Evolutionary conservation across 2,113 vertebrate species (phyloP).

Genomic region (Micromys minutus): DNA sequence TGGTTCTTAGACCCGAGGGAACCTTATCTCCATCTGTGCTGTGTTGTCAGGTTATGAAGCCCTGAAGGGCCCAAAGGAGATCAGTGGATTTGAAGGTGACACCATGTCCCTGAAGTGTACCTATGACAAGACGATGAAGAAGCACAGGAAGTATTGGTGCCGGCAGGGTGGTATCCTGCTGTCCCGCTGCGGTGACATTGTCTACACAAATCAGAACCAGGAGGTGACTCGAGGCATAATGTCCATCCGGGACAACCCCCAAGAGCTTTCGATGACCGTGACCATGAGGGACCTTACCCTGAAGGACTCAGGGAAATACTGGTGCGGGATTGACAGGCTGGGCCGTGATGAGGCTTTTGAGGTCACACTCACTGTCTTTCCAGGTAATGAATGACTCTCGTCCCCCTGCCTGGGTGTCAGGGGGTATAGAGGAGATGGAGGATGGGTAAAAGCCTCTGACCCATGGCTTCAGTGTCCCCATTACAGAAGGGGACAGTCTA

Average conservation of each 20-base stretch:
- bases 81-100: constrained; percentile 55
- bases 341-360: accelerated
- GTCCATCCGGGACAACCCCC: constrained; percentile 62
- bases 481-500: not conserved
- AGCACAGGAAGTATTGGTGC: constrained; percentile 72
- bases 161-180: accelerated
- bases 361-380: constrained; percentile 51
- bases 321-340: constrained; percentile 53
- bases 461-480: not conserved
- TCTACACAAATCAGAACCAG: not conserved
- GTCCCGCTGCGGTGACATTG: not conserved
- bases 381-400: constrained; percentile 62
- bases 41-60: constrained; percentile 61
- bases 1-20: not conserved
- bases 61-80: constrained; percentile 49
- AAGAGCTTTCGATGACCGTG: constrained; percentile 27
- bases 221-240: not conserved
- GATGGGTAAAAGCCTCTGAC: not conserved
- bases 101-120: constrained; percentile 54
- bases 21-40: not conserved
- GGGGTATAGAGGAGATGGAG: not conserved
- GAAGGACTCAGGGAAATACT: constrained; percentile 65
- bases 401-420: accelerated
- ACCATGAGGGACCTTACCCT: constrained; percentile 61
- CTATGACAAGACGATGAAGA: not conserved